These are phyloP conservation scores for Leguminivora glycinivorella DNA, from an alignment of 1,140 invertebrate species.

Conservation along the genomic window DNA sequence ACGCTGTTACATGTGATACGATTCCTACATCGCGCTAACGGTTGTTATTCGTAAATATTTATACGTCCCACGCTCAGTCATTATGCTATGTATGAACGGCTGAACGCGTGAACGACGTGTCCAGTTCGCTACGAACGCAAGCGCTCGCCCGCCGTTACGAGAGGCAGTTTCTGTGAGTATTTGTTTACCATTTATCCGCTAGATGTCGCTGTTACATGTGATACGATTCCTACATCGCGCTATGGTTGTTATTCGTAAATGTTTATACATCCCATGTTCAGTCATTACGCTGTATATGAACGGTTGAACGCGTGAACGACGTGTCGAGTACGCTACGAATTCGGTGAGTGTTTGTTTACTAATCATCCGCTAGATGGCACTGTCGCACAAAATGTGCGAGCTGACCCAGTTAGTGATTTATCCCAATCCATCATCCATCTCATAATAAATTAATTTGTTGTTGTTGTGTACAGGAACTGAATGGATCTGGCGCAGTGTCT, in stretches of 20 bases:
- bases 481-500: conserved; percentile 48
- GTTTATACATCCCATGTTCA: conserved; percentile 52
- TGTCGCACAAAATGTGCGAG: too few relatives aligned
- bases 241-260: too few relatives aligned
- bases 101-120: conserved; percentile 62
- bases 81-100: conserved; percentile 66
- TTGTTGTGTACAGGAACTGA: conserved; percentile 47
- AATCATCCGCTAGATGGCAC: too few relatives aligned
- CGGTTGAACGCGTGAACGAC: conserved; percentile 63
- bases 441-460: background rate
- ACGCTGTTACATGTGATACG: conserved; percentile 37
- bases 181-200: background rate
- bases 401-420: too few relatives aligned
- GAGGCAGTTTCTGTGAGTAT: conserved; percentile 51
- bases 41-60: too few relatives aligned
- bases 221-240: too few relatives aligned
- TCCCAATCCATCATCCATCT: too few relatives aligned
- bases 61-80: conserved; percentile 52
- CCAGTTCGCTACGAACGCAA: conserved; percentile 55
- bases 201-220: conserved; percentile 36
- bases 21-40: too few relatives aligned
- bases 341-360: too few relatives aligned
- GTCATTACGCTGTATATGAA: conserved; percentile 63
- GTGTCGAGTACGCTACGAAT: conserved; percentile 58
- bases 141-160: conserved; percentile 41